Evolutionary conservation across 2,113 vertebrate genomes (phyloP), one percentile per base, ranked within the genome.

Genomic region (Oreochromis niloticus): DNA sequence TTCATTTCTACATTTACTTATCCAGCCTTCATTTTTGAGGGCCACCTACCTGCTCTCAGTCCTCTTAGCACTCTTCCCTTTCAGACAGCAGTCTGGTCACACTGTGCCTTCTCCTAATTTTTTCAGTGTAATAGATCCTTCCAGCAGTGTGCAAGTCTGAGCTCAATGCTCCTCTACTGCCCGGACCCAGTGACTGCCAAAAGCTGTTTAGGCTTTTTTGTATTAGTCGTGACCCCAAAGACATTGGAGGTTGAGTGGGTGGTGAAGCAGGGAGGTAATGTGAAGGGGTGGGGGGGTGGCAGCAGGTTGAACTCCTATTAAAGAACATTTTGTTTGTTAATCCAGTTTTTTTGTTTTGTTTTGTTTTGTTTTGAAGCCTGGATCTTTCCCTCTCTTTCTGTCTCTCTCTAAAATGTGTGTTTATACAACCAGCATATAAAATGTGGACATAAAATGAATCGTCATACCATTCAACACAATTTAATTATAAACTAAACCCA

Each of bases 121-220:
- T 89, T 93, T 90, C 83, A 88, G 56, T 88, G 96, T 95, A 96
- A 96, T 95, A 96, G 95, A 97, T 96, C 93, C 95, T 85, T 93
- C 85, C 86, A 86, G 94, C 87, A 85, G 81, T 9, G 48, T 82
- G 86, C 88, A 84, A 75, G 79, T 86, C 83, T 66, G 85, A 48
- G 93, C 91, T 90, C 88, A 79, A 93, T 93, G 92, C 89, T 95
- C 87, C 78, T 88, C 85, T 87, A 88, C 89, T 83, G 93, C 89
- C 90, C 68, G 84, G 86, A 90, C 79, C 80, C 85, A 78, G 81
- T 41, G 89, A 94, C 93, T 89, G 89, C 93, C 94, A 94, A 94
- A 95, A 95, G 92, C 89, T 87, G 66, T 93, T 93, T 94, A 86
- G 84, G 84, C 61, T 90, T 92, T 87, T 96, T 92, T 91, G 88